Evolutionary conservation across 2,888 invertebrate genomes (phyloP).

Genomic region (Gisinianus flammeolus): DNA sequence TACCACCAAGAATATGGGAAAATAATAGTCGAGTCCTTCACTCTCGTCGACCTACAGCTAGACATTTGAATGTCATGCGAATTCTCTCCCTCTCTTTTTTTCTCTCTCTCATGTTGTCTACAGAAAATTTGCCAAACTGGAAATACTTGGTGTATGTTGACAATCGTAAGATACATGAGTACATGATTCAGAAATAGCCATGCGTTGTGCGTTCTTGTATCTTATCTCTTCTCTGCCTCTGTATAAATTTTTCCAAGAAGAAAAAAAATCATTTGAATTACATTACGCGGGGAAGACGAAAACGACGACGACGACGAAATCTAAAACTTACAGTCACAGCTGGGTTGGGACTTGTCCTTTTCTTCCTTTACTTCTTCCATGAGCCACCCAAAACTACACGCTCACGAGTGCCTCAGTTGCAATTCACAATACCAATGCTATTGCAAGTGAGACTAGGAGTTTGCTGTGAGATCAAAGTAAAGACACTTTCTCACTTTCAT

Average conservation of each 20-base stretch:
- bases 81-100: no score
- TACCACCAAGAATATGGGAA: constrained; percentile 13
- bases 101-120: no score
- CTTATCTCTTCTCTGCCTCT: background rate
- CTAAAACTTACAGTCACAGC: no score
- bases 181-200: no score
- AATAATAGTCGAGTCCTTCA: constrained; percentile 1
- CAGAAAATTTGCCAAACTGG: no score
- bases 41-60: background rate
- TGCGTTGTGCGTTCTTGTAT: background rate
- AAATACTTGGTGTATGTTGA: no score
- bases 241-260: background rate
- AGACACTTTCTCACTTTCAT: no score
- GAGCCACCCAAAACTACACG: no score
- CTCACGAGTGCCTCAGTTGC: no score
- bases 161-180: no score
- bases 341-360: background rate
- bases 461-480: background rate
- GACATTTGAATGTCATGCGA: constrained; percentile 1
- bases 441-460: background rate
- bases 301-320: background rate
- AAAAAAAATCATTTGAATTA: constrained; percentile 15
- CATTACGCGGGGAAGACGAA: background rate
- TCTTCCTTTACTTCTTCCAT: no score
- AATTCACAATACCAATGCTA: no score